phyloP scores from a whole-genome alignment of 2,888 invertebrate genomes.

The Eilema depressum region DNA sequence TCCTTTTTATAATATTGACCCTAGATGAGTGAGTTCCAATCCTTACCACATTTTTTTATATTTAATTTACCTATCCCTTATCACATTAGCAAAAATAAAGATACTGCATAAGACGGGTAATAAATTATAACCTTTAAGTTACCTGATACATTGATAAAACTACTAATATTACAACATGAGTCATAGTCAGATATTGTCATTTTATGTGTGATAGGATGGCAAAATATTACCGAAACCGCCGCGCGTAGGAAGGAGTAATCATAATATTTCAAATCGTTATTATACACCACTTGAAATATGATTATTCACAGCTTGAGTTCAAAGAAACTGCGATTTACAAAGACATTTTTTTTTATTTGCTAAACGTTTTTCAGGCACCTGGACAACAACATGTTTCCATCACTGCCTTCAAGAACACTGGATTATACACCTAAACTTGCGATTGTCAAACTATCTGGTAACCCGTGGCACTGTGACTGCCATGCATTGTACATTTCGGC shows the following conservation, averaged over 20 bases:
- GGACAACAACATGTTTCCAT: constrained; percentile 91
- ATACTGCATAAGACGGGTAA: background rate
- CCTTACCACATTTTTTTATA: background rate
- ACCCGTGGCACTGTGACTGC: constrained; percentile 94
- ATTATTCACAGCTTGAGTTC: background rate
- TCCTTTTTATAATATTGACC: too few species aligned
- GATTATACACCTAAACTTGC: constrained; percentile 88
- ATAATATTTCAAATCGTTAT: background rate
- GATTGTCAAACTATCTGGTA: constrained; percentile 90
- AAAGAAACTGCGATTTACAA: background rate
- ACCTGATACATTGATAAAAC: background rate
- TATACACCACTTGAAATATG: background rate
- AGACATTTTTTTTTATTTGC: background rate
- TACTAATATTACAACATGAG: background rate
- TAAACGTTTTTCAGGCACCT: constrained; percentile 87
- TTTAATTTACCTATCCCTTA: background rate
- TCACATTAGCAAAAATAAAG: background rate
- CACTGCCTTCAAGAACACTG: constrained; percentile 89
- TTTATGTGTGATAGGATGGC: too few species aligned
- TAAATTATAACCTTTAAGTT: background rate
- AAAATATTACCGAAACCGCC: too few species aligned
- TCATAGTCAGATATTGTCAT: background rate
- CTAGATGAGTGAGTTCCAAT: background rate
- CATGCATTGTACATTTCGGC: constrained; percentile 90
- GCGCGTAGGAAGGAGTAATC: background rate